phyloP scores from a whole-genome alignment of 2,888 invertebrate species.

The Spialia ferax region DNA sequence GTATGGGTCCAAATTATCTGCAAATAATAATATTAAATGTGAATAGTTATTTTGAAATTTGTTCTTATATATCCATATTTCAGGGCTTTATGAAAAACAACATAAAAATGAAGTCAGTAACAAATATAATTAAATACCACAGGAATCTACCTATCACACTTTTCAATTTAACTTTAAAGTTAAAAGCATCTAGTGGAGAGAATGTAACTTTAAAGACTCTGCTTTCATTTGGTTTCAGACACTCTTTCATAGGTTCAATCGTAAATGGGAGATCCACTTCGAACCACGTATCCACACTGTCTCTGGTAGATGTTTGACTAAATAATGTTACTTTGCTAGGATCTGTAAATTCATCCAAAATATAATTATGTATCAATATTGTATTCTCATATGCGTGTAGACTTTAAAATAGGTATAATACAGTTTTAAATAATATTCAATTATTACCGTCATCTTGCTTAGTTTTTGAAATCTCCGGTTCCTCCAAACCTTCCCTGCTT shows the following conservation, averaged over 20 bases:
- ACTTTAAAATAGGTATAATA: no score
- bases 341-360: conserved; percentile 49
- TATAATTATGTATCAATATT: not conserved
- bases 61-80: not conserved
- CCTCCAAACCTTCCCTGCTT: conserved; percentile 14
- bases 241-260: conserved; percentile 77
- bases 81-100: no score
- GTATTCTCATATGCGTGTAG: no score
- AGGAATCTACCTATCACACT: conserved; percentile 69
- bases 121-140: not conserved
- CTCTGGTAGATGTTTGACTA: conserved; percentile 65
- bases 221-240: conserved; percentile 73
- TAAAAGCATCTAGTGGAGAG: conserved; percentile 83
- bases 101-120: no score
- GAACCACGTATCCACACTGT: conserved; percentile 78
- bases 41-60: not conserved
- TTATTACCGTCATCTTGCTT: conserved; percentile 24
- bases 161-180: conserved; percentile 76
- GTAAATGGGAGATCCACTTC: conserved; percentile 81
- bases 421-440: no score
- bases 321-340: conserved; percentile 73
- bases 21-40: conserved; percentile 32
- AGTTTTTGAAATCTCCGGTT: conserved; percentile 3
- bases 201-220: conserved; percentile 81
- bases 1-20: conserved; percentile 82